Conservation (phyloP, 2,888 invertebrate species). For the Oxycera nigricornis region DNA sequence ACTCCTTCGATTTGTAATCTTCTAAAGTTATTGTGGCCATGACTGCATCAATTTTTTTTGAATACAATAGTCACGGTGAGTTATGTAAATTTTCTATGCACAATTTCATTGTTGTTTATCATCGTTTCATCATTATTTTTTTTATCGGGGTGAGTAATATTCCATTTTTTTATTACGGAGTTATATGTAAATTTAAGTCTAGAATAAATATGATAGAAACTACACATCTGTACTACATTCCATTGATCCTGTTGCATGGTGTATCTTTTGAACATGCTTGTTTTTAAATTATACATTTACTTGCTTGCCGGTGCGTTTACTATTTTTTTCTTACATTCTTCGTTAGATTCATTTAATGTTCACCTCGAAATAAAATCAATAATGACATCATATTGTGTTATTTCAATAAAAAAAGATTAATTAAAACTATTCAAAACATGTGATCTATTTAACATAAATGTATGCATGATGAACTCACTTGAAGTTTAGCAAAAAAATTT, state of each 20-base stretch:
- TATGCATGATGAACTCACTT: too few species aligned
- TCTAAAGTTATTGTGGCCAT: background rate
- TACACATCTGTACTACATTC: conserved; percentile 28
- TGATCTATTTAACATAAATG: too few species aligned
- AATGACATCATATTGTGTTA: too few species aligned
- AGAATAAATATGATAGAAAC: background rate
- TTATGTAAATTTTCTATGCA: background rate
- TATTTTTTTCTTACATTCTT: too few species aligned
- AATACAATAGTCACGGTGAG: background rate
- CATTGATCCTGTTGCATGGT: conserved; percentile 39
- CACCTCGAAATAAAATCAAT: too few species aligned
- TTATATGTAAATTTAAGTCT: conserved; percentile 3
- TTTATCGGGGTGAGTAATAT: conserved; percentile 38
- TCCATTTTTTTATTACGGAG: background rate
- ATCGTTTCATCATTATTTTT: background rate
- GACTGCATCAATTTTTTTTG: background rate
- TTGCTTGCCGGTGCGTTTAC: conserved; percentile 2
- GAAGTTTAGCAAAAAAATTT: too few species aligned
- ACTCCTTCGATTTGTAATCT: too few species aligned
- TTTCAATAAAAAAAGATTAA: too few species aligned
- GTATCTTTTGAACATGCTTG: background rate
- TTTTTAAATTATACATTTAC: conserved; percentile 9
- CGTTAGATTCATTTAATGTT: too few species aligned
- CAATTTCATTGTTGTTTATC: background rate
- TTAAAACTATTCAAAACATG: too few species aligned